Percentiles rank a stretch among this genome's conserved stretches.
phyloP scores from a whole-genome alignment of 2,797 vertebrate species.

The Otolemur crassicaudatus region DNA sequence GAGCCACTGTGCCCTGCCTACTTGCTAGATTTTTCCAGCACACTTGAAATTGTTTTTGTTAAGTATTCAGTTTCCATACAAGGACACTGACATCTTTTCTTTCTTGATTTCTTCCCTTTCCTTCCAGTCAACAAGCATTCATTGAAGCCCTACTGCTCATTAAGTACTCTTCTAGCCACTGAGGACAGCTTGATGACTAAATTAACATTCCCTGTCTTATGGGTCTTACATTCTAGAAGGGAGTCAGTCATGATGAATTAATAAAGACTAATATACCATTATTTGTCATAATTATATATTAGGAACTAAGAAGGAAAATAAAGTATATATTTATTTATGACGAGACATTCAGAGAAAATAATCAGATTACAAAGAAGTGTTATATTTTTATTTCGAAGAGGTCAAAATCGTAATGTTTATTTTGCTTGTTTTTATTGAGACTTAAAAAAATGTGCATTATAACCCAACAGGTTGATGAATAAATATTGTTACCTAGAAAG shows the following conservation, averaged over 20 bases:
- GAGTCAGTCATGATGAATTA: neutral
- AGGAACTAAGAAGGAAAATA: neutral
- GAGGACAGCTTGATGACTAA: neutral
- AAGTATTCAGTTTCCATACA: neutral
- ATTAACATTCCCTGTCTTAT: neutral
- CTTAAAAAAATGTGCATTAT: slow-evolving; percentile 2
- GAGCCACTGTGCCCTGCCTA: no score
- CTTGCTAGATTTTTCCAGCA: slow-evolving; percentile 6
- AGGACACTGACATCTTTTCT: neutral
- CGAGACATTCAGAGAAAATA: neutral
- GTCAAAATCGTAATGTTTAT: neutral
- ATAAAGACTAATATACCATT: neutral
- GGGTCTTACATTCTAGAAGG: neutral
- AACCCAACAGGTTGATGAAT: neutral
- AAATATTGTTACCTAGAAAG: slow-evolving; percentile 40
- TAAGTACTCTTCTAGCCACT: neutral
- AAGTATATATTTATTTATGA: slow-evolving; percentile 6
- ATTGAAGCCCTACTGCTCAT: neutral
- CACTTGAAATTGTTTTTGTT: neutral
- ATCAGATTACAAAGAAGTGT: slow-evolving; percentile 32
- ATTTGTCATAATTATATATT: neutral
- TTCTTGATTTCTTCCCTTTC: neutral
- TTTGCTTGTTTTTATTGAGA: slow-evolving; percentile 15
- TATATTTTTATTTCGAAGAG: slow-evolving; percentile 25
- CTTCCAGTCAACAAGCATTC: neutral